These are phyloP conservation scores for Rambutsinella grinnellia DNA, from an alignment of 2,888 invertebrate species.

Conservation along the genomic window DNA sequence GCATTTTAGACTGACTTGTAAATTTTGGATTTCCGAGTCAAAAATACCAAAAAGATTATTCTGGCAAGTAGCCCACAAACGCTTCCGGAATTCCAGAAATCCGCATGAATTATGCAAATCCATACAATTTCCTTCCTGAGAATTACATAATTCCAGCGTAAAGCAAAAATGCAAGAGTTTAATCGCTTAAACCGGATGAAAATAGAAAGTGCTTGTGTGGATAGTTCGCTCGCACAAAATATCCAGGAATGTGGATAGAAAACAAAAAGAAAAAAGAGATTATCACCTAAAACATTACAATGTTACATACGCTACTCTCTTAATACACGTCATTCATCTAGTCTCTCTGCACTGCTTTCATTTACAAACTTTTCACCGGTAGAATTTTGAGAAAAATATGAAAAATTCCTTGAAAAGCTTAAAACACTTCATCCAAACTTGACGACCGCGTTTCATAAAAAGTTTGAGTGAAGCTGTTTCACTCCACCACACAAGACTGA, in stretches of 20 bases:
- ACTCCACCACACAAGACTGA: not conserved
- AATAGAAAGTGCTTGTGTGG: no score
- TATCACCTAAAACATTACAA: not conserved
- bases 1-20: no score
- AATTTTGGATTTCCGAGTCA: no score
- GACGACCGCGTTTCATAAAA: no score
- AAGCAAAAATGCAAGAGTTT: not conserved
- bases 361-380: constrained; percentile 10
- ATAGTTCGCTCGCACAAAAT: no score
- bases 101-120: constrained; percentile 62
- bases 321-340: constrained; percentile 5
- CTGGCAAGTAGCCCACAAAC: constrained; percentile 56
- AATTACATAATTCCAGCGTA: not conserved
- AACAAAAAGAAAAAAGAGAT: not conserved
- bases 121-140: not conserved
- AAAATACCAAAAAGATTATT: constrained; percentile 33
- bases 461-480: constrained; percentile 18
- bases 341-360: constrained; percentile 9
- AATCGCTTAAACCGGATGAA: not conserved
- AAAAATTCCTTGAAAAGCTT: constrained; percentile 14
- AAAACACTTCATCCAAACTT: no score
- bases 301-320: not conserved
- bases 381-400: constrained; percentile 24
- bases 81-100: constrained; percentile 60
- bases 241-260: not conserved